Conservation (phyloP, 2,888 invertebrate species). For the Eristalis pertinax region DNA sequence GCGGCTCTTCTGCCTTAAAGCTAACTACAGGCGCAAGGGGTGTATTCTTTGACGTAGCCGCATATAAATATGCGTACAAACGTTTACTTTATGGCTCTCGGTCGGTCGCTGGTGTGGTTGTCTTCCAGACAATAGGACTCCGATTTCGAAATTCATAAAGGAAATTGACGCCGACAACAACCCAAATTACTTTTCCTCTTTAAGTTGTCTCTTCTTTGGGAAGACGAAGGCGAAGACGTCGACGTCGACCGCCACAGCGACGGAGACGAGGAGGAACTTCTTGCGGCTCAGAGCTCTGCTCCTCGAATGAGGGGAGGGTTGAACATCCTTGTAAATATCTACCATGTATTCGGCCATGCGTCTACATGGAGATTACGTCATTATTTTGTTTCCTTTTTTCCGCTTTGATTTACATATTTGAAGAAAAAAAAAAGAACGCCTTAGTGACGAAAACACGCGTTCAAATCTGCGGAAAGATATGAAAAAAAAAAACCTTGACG, state of each 20-base stretch:
- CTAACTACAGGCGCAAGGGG: slow-evolving; percentile 35
- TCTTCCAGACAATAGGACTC: slow-evolving; percentile 69
- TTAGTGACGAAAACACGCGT: slow-evolving; percentile 1
- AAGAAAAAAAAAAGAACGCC: neutral
- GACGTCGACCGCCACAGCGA: neutral
- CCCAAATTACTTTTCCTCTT: slow-evolving; percentile 63
- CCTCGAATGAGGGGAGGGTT: neutral
- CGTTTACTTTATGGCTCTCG: slow-evolving; percentile 51
- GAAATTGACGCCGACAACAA: slow-evolving; percentile 68
- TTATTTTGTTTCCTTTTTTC: slow-evolving; percentile 15
- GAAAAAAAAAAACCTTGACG: neutral
- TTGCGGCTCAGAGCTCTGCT: neutral
- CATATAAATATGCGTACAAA: slow-evolving; percentile 49
- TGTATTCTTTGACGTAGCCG: slow-evolving; percentile 26
- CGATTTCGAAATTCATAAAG: slow-evolving; percentile 68
- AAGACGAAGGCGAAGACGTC: neutral
- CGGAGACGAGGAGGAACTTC: neutral
- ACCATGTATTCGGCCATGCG: slow-evolving; percentile 1
- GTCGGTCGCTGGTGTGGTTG: slow-evolving; percentile 56
- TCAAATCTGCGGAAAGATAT: neutral
- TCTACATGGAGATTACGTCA: slow-evolving; percentile 55
- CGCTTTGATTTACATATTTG: slow-evolving; percentile 23
- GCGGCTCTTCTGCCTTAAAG: slow-evolving; percentile 40
- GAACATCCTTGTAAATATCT: neutral
- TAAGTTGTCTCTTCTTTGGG: slow-evolving; percentile 10